Conservation (phyloP, 1,140 invertebrate species). For the Parasteatoda tepidariorum region DNA sequence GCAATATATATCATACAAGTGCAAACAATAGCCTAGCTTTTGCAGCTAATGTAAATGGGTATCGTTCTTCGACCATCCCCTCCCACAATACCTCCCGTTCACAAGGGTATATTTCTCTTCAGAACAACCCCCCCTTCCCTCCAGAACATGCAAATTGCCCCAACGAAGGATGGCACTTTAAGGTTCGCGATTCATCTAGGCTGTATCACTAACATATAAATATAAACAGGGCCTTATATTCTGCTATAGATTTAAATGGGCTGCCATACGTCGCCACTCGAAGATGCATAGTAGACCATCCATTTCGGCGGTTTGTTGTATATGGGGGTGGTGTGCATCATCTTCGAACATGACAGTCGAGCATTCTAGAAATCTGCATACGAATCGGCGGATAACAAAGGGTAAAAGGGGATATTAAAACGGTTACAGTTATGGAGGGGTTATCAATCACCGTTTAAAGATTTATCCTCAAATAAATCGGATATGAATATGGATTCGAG, state of each 20-base stretch:
- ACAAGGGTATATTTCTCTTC: no score
- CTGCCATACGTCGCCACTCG: conserved; percentile 42
- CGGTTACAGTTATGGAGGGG: not conserved
- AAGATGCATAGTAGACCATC: conserved; percentile 2
- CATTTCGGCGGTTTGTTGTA: conserved; percentile 7
- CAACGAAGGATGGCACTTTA: conserved; percentile 36
- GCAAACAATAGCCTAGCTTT: conserved; percentile 26
- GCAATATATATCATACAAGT: conserved; percentile 23
- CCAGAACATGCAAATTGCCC: conserved; percentile 19
- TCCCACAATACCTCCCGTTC: no score
- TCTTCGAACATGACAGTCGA: not conserved
- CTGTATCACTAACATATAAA: not conserved
- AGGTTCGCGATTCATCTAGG: conserved; percentile 29
- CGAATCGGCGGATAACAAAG: conserved; percentile 43
- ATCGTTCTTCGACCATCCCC: no score
- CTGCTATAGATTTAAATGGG: conserved; percentile 36
- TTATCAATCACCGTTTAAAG: conserved; percentile 40
- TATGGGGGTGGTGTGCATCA: not conserved
- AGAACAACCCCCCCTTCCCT: not conserved
- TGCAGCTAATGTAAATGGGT: conserved; percentile 35
- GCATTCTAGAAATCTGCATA: conserved; percentile 37
- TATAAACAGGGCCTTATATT: not conserved
- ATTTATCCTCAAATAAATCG: not conserved
- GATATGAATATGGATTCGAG: not conserved
- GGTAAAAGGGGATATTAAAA: not conserved